phyloP scores from a whole-genome alignment of 2,113 vertebrate genomes.

The Oncorhynchus masou region DNA sequence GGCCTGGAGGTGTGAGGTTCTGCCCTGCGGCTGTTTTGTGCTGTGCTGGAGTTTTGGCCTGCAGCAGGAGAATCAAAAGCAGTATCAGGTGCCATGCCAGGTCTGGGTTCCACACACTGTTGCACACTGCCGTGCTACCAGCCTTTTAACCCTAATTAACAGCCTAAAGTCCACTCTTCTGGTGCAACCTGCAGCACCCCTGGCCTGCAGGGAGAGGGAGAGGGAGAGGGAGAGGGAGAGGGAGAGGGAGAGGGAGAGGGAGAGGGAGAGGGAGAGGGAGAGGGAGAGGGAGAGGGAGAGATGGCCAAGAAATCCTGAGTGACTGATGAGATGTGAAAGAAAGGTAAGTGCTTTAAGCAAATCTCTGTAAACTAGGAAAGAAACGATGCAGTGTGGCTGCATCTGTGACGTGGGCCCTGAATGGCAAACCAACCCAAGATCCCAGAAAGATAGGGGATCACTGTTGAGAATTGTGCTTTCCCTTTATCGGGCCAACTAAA shows the following conservation, averaged over 20 bases:
- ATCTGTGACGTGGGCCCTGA: neutral
- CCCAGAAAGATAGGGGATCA: neutral
- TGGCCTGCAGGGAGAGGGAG: neutral
- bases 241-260: neutral
- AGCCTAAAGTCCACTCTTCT: constrained; percentile 55
- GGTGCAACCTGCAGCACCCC: constrained; percentile 30
- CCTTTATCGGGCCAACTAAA: constrained; percentile 34
- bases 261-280: neutral
- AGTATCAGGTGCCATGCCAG: constrained; percentile 64
- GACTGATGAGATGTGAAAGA: neutral
- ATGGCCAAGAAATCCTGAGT: constrained; percentile 4
- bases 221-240: neutral
- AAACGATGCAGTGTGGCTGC: neutral
- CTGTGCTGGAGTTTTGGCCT: constrained; percentile 41
- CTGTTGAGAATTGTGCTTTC: neutral
- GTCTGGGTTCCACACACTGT: constrained; percentile 50
- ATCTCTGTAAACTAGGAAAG: neutral
- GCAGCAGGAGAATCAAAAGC: constrained; percentile 58
- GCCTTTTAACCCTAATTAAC: constrained; percentile 71
- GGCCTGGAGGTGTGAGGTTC: constrained; percentile 47
- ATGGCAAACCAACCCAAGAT: neutral
- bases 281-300: neutral
- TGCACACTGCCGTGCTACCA: constrained; percentile 52
- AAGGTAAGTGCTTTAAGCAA: constrained; percentile 9
- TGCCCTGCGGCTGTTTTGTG: constrained; percentile 44